A percentile compares a stretch with the other conserved stretches of the same genome.
Evolutionary conservation across 2,888 invertebrate species (phyloP).

Genomic region (Chromoteleia sp.): DNA sequence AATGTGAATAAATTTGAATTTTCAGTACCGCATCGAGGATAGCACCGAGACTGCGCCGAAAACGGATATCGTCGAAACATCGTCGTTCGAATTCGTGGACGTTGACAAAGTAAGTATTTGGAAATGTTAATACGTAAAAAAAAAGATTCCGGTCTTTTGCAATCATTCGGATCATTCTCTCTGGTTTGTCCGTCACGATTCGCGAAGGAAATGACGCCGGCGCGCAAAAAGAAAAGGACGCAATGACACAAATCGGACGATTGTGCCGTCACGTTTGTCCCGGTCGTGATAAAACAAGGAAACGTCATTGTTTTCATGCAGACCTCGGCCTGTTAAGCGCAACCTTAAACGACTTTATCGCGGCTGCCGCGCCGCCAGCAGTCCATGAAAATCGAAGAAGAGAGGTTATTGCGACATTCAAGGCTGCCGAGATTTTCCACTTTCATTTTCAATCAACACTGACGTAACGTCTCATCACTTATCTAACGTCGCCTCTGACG

Average conservation of each 20-base stretch:
- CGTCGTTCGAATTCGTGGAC: slow-evolving; percentile 54
- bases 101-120: slow-evolving; percentile 62
- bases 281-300: slow-evolving; percentile 66
- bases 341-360: slow-evolving; percentile 71
- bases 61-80: slow-evolving; percentile 62
- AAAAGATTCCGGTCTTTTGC: slow-evolving; percentile 1
- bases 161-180: slow-evolving; percentile 25
- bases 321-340: slow-evolving; percentile 70
- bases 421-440: slow-evolving; percentile 70
- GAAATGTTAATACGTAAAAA: no score
- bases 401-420: slow-evolving; percentile 70
- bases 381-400: slow-evolving; percentile 71
- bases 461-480: slow-evolving; percentile 67
- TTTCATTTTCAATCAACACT: slow-evolving; percentile 67
- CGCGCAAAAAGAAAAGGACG: slow-evolving; percentile 46
- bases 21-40: slow-evolving; percentile 69
- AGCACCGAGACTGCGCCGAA: slow-evolving; percentile 51
- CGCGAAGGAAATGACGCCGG: slow-evolving; percentile 37
- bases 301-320: slow-evolving; percentile 69
- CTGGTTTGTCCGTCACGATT: slow-evolving; percentile 40
- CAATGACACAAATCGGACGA: slow-evolving; percentile 64
- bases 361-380: slow-evolving; percentile 63
- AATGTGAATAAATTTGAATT: slow-evolving; percentile 33
- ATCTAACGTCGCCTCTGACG: slow-evolving; percentile 61
- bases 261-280: slow-evolving; percentile 55